Conservation (phyloP, 1,140 invertebrate genomes). For the Caenorhabditis latens region DNA sequence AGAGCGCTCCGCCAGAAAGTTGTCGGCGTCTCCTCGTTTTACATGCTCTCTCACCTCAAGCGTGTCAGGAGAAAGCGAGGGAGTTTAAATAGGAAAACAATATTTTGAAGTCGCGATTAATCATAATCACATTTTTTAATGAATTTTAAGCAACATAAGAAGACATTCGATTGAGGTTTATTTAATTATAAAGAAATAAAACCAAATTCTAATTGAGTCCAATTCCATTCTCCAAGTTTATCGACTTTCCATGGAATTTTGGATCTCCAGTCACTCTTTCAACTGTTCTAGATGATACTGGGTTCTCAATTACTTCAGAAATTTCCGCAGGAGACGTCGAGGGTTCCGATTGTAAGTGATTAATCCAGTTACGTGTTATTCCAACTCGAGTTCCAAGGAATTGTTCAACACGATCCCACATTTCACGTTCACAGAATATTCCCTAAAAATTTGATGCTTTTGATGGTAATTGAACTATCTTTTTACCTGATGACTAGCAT, state of each 20-base stretch:
- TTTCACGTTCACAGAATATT: slow-evolving; percentile 58
- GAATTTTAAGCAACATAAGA: no score
- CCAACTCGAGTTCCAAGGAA: slow-evolving; percentile 50
- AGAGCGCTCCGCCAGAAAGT: neutral
- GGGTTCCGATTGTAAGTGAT: neutral
- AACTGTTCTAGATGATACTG: no score
- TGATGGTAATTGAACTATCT: neutral
- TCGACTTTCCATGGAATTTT: no score
- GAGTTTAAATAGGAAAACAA: neutral
- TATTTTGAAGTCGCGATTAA: no score
- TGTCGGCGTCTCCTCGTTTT: neutral
- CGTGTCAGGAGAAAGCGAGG: neutral
- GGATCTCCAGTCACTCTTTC: no score
- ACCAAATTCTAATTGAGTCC: no score
- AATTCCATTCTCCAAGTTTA: no score
- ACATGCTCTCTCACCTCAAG: neutral
- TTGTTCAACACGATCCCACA: slow-evolving; percentile 62
- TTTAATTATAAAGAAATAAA: no score
- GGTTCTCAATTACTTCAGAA: no score
- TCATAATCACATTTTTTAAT: no score
- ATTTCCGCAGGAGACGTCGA: neutral
- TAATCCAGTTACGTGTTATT: slow-evolving; percentile 25
- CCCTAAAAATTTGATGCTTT: slow-evolving; percentile 37
- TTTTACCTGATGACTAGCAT: slow-evolving; percentile 62
- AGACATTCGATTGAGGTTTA: no score